Base-by-base conservation (phyloP, 2,113 vertebrate species). In the Sardina pilchardus region DNA sequence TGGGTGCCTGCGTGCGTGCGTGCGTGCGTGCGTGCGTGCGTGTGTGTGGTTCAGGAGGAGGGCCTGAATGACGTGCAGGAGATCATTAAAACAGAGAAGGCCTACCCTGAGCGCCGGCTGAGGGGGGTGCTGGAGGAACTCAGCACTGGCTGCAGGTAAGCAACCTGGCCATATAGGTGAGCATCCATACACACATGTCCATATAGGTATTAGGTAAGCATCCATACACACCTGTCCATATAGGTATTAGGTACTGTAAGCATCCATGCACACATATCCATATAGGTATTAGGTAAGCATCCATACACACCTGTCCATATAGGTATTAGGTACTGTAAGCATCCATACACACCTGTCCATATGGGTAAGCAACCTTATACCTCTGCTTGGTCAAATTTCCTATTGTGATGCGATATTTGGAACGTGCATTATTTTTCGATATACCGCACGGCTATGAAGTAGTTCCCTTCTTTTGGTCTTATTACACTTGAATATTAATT, bases 51-150 rank as follows among this genome's bases (percentile, higher is more conserved):
- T 82, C 89, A 99, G 98, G 98, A 99, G 86, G 98, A 99, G 81
- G 98, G 98, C 0, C 93, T 99, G 84, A 99, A 99, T 0, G 98
- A 99, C 0, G 98, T 99, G 43, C 98, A 99, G 42, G 98, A 99
- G 90, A 97, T 99, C 94, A 97, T 99, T 85, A 99, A 99, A 90
- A 99, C 97, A 0, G 98, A 99, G 92, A 99, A 98, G 88, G 88
- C 97, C 0, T 97, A 97, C 86, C 98, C 98, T 0, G 98, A 99
- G 87, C 97, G 98, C 0, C 94, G 98, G 1, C 96, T 99, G 10
- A 94, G 98, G 3, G 98, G 98, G 0, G 98, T 99, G 75, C 94
- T 99, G 85, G 98, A 99, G 92, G 98, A 99, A 43, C 95, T 99
- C 44, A 96, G 96, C 94, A 92, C 94, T 0, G 96, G 96, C 8